phyloP scores from a whole-genome alignment of 1,140 invertebrate genomes.

The Drosophila nigromelanica region DNA sequence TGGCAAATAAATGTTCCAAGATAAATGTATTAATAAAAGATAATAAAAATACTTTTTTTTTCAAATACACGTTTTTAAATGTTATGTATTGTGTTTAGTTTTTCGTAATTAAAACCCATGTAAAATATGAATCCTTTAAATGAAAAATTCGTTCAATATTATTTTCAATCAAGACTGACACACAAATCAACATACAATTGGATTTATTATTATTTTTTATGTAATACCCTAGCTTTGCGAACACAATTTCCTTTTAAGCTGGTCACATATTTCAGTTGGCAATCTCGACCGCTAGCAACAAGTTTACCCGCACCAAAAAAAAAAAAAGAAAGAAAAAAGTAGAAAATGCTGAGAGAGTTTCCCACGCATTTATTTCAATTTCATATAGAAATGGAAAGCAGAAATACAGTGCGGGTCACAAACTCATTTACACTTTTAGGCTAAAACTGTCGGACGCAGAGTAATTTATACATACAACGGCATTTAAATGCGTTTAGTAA shows the following conservation, averaged over 20 bases:
- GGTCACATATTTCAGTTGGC: slow-evolving; percentile 32
- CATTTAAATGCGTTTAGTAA: slow-evolving; percentile 64
- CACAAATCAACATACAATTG: neutral
- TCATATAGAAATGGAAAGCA: slow-evolving; percentile 9
- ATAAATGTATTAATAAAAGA: too few species aligned
- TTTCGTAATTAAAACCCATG: too few species aligned
- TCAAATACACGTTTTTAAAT: too few species aligned
- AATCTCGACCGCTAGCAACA: slow-evolving; percentile 49
- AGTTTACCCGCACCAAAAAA: slow-evolving; percentile 17
- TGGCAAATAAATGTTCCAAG: too few species aligned
- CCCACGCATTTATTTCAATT: slow-evolving; percentile 61
- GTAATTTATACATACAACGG: slow-evolving; percentile 73
- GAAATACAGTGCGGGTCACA: slow-evolving; percentile 27
- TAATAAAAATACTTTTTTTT: too few species aligned
- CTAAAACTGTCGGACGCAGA: slow-evolving; percentile 52
- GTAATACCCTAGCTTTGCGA: neutral
- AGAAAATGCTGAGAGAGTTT: slow-evolving; percentile 2
- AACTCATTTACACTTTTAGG: slow-evolving; percentile 67
- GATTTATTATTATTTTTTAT: neutral
- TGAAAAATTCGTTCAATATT: neutral
- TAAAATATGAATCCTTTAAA: neutral
- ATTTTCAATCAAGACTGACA: neutral
- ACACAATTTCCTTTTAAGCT: slow-evolving; percentile 19
- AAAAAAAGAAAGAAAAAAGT: neutral
- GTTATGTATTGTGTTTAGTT: too few species aligned